Evolutionary conservation across 2,113 vertebrate species (phyloP).

Genomic region (Theropithecus gelada): DNA sequence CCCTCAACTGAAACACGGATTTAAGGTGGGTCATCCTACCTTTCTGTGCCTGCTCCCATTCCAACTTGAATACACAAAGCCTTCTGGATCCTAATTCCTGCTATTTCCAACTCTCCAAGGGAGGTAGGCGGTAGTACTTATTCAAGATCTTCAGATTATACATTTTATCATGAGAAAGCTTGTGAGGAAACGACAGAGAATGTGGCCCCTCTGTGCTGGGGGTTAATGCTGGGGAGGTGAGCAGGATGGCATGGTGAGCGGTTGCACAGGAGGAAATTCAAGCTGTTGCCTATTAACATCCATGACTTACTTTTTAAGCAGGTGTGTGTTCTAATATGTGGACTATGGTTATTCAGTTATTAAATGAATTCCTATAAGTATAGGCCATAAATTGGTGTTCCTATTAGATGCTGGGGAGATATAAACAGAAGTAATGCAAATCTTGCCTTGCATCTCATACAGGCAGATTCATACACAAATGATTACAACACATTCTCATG

Average conservation of each 20-base stretch:
- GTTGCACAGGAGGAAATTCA: neutral
- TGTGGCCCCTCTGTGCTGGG: neutral
- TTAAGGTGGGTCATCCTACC: neutral
- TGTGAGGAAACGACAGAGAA: neutral
- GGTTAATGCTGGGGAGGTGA: no score
- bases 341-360: neutral
- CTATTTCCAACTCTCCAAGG: neutral
- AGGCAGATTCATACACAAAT: neutral
- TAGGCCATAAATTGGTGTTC: neutral
- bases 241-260: neutral
- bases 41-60: neutral
- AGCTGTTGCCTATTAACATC: neutral
- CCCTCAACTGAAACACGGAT: neutral
- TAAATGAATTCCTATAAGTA: neutral
- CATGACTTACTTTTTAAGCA: neutral
- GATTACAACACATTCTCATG: neutral
- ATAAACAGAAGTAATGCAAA: neutral
- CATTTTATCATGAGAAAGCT: neutral
- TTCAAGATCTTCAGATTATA: neutral
- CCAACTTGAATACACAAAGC: neutral
- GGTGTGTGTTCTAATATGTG: neutral
- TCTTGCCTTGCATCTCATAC: neutral
- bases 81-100: neutral
- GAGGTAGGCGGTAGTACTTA: neutral
- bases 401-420: neutral